Evolutionary conservation across 2,113 vertebrate genomes (phyloP).

Genomic region (Montifringilla adamsi): DNA sequence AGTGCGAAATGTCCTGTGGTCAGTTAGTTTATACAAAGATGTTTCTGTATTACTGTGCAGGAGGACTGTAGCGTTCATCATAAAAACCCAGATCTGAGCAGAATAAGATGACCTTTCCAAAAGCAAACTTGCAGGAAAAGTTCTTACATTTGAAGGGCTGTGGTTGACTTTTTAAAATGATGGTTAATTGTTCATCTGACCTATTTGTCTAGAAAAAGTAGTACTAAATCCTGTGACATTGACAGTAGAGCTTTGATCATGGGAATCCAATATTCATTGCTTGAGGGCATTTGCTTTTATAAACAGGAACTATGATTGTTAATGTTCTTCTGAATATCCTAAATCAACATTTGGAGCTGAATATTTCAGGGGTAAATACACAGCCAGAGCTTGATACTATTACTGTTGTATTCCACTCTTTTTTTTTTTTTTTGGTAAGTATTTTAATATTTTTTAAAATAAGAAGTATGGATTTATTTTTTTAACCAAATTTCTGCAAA

Average conservation of each 20-base stretch:
- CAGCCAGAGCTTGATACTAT: background rate
- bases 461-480: background rate
- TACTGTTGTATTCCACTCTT: background rate
- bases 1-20: background rate
- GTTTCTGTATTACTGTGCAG: background rate
- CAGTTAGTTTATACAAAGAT: background rate
- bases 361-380: background rate
- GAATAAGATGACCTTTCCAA: background rate
- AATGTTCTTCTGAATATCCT: background rate
- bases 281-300: background rate
- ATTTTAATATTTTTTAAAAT: background rate
- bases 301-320: background rate
- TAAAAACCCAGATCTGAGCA: background rate
- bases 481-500: background rate
- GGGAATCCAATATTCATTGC: background rate
- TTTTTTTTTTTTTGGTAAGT: constrained; percentile 27
- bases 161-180: background rate
- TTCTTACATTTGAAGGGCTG: background rate
- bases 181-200: background rate
- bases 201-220: background rate
- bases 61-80: background rate
- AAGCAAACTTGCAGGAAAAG: background rate
- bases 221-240: background rate
- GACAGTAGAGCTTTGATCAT: background rate
- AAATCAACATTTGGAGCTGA: background rate